Evolutionary conservation across 92 coral and sea anemone species (phyloP).

Genomic region (Virgularia gustaviana): DNA sequence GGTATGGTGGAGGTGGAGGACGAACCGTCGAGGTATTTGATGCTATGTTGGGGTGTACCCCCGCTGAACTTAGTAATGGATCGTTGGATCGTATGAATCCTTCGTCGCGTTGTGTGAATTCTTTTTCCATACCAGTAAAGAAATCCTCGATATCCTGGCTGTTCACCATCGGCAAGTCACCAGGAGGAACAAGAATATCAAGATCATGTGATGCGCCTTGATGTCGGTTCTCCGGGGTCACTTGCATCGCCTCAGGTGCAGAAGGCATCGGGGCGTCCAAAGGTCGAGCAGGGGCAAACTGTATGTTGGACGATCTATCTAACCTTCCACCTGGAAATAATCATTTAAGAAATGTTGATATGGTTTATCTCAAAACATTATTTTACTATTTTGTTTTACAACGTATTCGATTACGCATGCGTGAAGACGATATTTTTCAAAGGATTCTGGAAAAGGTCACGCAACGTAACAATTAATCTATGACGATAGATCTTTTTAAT

Average conservation of each 20-base stretch:
- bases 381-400: too few relatives aligned
- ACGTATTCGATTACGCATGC: too few relatives aligned
- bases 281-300: conserved; percentile 10
- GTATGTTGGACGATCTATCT: too few relatives aligned
- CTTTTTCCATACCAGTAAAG: conserved; percentile 86
- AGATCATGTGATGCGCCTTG: conserved; percentile 62
- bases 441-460: too few relatives aligned
- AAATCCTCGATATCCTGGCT: conserved; percentile 96
- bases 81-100: conserved; percentile 18
- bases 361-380: too few relatives aligned
- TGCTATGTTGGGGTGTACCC: conserved; percentile 51
- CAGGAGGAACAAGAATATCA: conserved; percentile 72
- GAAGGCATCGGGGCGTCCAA: conserved; percentile 51
- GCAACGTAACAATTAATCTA: too few relatives aligned
- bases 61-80: conserved; percentile 49
- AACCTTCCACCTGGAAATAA: too few relatives aligned
- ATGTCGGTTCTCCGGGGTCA: conserved; percentile 51
- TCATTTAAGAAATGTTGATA: too few relatives aligned
- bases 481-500: too few relatives aligned
- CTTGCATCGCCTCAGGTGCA: conserved; percentile 43
- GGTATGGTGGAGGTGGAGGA: conserved; percentile 36
- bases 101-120: conserved; percentile 61
- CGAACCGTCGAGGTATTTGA: conserved; percentile 34
- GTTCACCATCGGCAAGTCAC: conserved; percentile 83
- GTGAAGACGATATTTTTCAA: too few relatives aligned